A percentile compares a stretch with the other conserved stretches of the same genome.
Evolutionary conservation across 2,888 invertebrate genomes (phyloP).

Genomic region (Macrosoma leucophasiata): DNA sequence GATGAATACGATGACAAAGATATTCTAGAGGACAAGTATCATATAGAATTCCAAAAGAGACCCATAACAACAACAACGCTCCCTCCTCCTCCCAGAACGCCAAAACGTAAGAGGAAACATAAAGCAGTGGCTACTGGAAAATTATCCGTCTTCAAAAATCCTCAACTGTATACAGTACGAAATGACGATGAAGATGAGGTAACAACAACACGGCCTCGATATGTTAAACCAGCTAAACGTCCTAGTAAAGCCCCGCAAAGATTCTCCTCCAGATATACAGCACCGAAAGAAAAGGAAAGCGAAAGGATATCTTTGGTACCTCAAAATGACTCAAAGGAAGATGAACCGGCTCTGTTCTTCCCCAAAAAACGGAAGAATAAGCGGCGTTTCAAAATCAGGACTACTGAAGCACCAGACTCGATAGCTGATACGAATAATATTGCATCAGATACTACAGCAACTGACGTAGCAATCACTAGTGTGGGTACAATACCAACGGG

Average conservation of each 20-base stretch:
- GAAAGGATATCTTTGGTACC: slow-evolving; percentile 56
- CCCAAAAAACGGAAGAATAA: slow-evolving; percentile 48
- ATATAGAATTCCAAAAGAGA: slow-evolving; percentile 28
- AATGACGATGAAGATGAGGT: slow-evolving; percentile 40
- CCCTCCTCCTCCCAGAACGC: slow-evolving; percentile 19
- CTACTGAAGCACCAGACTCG: slow-evolving; percentile 32
- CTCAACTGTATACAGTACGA: slow-evolving; percentile 44
- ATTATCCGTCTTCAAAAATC: slow-evolving; percentile 57
- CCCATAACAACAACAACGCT: slow-evolving; percentile 22
- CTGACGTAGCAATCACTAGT: neutral
- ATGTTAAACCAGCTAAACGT: too few species aligned
- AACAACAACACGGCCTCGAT: slow-evolving; percentile 13
- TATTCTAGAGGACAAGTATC: slow-evolving; percentile 44
- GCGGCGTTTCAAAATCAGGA: slow-evolving; percentile 32
- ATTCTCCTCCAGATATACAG: slow-evolving; percentile 36
- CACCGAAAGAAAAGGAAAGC: slow-evolving; percentile 28
- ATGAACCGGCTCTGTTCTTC: slow-evolving; percentile 56
- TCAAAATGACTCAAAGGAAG: slow-evolving; percentile 36
- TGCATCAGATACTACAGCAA: slow-evolving; percentile 2
- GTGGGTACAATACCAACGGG: slow-evolving; percentile 3
- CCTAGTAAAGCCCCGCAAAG: slow-evolving; percentile 18
- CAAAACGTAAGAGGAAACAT: slow-evolving; percentile 26
- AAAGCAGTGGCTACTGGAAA: slow-evolving; percentile 38
- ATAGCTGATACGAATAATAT: slow-evolving; percentile 1
- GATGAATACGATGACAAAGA: slow-evolving; percentile 46